These are phyloP conservation scores for Oscheius sp. DNA, from an alignment of 1,140 invertebrate genomes.

Conservation along the genomic window DNA sequence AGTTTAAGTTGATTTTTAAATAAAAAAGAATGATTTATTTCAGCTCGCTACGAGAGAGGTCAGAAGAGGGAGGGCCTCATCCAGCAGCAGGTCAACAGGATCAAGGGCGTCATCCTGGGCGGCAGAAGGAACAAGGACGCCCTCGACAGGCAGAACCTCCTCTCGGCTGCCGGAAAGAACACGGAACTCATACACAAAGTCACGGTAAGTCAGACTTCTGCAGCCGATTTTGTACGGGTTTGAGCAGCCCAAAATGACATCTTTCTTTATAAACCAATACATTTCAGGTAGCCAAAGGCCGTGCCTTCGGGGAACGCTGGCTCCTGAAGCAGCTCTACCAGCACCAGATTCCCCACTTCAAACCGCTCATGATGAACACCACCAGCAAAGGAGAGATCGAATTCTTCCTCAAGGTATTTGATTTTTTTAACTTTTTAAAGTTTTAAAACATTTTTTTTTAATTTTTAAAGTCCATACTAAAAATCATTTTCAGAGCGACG, in stretches of 20 bases:
- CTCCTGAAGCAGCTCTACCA: constrained; percentile 1
- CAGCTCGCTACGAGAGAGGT: neutral
- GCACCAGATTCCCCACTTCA: constrained; percentile 1
- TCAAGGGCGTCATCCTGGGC: neutral
- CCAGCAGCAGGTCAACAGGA: too few species aligned
- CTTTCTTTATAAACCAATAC: too few species aligned
- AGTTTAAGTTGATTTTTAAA: neutral
- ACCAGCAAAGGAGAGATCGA: neutral
- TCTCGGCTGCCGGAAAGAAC: neutral
- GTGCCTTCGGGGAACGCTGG: neutral
- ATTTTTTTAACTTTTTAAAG: neutral
- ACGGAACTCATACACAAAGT: constrained; percentile 10
- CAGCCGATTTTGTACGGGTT: too few species aligned
- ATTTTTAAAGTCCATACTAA: neutral
- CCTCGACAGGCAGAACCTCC: neutral
- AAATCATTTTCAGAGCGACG: neutral
- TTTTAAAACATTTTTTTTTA: neutral
- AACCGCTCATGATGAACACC: neutral
- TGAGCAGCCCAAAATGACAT: too few species aligned
- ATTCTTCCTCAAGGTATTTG: constrained; percentile 9
- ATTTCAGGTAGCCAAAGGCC: neutral
- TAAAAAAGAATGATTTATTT: neutral
- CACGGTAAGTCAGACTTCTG: neutral
- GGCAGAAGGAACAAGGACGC: neutral
- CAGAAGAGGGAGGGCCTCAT: neutral